Base-by-base conservation (phyloP, 2,888 invertebrate genomes). In the Leucophora obtusa region DNA sequence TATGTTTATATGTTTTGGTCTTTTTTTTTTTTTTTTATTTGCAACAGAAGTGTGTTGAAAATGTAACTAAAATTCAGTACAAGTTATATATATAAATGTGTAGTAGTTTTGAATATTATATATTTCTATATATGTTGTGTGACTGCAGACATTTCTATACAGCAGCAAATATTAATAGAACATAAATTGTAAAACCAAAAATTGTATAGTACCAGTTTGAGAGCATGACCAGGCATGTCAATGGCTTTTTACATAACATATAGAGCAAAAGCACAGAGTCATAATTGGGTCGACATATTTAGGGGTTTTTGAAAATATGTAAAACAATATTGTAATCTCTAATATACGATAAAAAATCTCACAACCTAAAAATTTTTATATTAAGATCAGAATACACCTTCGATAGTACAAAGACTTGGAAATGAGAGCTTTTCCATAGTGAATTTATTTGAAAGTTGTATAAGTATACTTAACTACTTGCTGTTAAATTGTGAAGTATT, bases 191-290 rank as follows among this genome's bases (percentile, higher is more conserved):
- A 77, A 77, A 81, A 81, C 81, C 69, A 11, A 70, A 77, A 81
- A 70, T 73, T 77, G 54, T 54, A 60, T n/a, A 70, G 77, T 60
- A 73, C 77, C 56, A 81, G 60, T 63, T 73, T 59, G 50, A 80
- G 80, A 69, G 81, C 73, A 77, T 77, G 81, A 81, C 81, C 81
- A 77, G 77, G 73, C 81, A 81, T 77, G 81, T 81, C 81, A 77
- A 73, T 81, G 77, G 69, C 73, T 77, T 81, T 80, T 81, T 58
- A 70, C 63, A 73, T 66, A 59, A 47, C 63, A 76, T 18, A 53
- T 5, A 50, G 33, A 47, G 17, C 50, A 5, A 35, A 35, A n/a
- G 11, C 71, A n/a, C n/a, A 78, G 71, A 3, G n/a, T 2, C 17
- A 35, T 38, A 11, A 14, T 11, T 9, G 38, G 38, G 28, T 28